Evolutionary conservation across 2,797 vertebrate species (phyloP).

Genomic region (Scyliorhinus canicula): DNA sequence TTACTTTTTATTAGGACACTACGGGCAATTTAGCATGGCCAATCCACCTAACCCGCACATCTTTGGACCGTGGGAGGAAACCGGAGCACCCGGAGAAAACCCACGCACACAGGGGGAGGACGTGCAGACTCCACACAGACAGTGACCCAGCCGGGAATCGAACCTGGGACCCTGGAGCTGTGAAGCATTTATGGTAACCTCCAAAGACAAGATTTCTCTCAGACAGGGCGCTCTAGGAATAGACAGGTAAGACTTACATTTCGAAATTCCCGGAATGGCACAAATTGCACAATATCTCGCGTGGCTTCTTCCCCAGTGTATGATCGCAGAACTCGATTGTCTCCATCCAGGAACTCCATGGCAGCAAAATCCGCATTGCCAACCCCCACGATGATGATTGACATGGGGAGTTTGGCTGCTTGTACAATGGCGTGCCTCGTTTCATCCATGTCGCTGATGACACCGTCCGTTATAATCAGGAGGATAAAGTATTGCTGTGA

Average conservation of each 20-base stretch:
- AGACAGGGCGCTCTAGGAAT: slow-evolving; percentile 18
- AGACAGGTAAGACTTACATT: slow-evolving; percentile 66
- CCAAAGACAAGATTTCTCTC: slow-evolving; percentile 44
- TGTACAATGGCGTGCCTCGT: slow-evolving; percentile 85
- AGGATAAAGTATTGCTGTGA: slow-evolving; percentile 94
- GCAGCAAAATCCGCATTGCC: slow-evolving; percentile 92
- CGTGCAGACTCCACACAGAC: too few species aligned
- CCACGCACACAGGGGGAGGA: too few species aligned
- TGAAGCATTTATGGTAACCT: too few species aligned
- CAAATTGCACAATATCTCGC: slow-evolving; percentile 93
- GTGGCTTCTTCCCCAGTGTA: slow-evolving; percentile 84
- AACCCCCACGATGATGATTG: slow-evolving; percentile 95
- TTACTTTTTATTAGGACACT: too few species aligned
- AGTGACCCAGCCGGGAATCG: too few species aligned
- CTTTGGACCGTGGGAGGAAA: too few species aligned
- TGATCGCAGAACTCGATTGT: slow-evolving; percentile 78
- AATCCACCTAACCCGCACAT: too few species aligned
- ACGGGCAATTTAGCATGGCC: too few species aligned
- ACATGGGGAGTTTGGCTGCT: slow-evolving; percentile 94
- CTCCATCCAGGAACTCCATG: slow-evolving; percentile 96
- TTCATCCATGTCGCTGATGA: slow-evolving; percentile 99
- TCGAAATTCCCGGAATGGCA: slow-evolving; percentile 93
- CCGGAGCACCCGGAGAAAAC: too few species aligned
- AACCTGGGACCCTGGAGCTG: too few species aligned
- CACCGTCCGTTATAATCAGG: slow-evolving; percentile 92